Percentiles rank a stretch among this genome's conserved stretches.
phyloP scores from a whole-genome alignment of 2,888 invertebrate species.

The Parasteatoda lunata region DNA sequence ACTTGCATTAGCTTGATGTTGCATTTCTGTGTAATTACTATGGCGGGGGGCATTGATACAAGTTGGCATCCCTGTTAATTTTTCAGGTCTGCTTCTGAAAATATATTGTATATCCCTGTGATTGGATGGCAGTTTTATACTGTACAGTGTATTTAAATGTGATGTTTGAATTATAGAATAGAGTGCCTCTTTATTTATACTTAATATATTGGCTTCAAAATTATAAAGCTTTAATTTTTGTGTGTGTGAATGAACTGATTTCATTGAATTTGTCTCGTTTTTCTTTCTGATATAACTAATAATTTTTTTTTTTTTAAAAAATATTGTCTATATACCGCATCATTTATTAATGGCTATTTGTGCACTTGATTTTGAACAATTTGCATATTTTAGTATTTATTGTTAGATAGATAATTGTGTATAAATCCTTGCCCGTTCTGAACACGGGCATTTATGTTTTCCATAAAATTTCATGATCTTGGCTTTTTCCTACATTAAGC shows the following conservation, averaged over 20 bases:
- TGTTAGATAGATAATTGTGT: constrained; percentile 53
- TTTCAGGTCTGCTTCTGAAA: constrained; percentile 51
- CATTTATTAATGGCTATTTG: constrained; percentile 18
- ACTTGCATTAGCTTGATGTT: too few relatives aligned
- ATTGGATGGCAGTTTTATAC: constrained; percentile 61
- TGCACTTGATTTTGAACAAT: constrained; percentile 39
- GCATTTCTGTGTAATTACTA: too few relatives aligned
- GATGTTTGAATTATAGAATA: constrained; percentile 52
- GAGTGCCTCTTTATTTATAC: constrained; percentile 16
- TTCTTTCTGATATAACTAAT: constrained; percentile 4
- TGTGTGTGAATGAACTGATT: constrained; percentile 8
- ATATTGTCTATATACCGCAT: constrained; percentile 11
- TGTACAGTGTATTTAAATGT: constrained; percentile 61
- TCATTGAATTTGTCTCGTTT: constrained; percentile 24
- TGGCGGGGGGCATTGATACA: too few relatives aligned
- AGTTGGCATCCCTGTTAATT: constrained; percentile 5
- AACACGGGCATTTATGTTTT: constrained; percentile 35
- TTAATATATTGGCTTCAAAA: constrained; percentile 7
- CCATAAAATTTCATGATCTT: background rate
- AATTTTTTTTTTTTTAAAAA: constrained; percentile 18
- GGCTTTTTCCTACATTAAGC: too few relatives aligned
- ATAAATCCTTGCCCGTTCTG: constrained; percentile 29
- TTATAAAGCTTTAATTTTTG: background rate
- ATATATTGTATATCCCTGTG: constrained; percentile 61
- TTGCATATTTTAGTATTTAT: constrained; percentile 62